Percentiles rank a stretch among this genome's conserved stretches.
Conservation (phyloP, 30 jellyfish, hydroid and myxozoan species). For the Aurelia aurita region DNA sequence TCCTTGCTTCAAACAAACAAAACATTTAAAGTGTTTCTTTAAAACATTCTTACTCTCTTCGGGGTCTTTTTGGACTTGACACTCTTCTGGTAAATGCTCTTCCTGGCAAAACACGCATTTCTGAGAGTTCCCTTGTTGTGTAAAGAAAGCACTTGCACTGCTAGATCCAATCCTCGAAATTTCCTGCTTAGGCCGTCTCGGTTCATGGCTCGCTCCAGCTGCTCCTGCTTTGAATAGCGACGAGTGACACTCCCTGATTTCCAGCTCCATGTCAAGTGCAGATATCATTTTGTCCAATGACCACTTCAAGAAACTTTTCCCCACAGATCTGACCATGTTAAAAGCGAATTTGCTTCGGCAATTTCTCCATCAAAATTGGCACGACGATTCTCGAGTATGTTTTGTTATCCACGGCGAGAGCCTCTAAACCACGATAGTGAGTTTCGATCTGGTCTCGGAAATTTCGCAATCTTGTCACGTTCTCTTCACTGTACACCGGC, state of each 20-base stretch:
- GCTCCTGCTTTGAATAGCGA: slow-evolving; percentile 7
- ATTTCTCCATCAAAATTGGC: slow-evolving; percentile 35
- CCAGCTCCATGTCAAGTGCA: too few species aligned
- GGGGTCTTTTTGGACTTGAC: too few species aligned
- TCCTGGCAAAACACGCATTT: not conserved
- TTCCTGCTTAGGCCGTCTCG: not conserved
- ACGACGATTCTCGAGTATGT: slow-evolving; percentile 31
- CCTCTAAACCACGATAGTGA: slow-evolving; percentile 11
- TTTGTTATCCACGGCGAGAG: slow-evolving; percentile 10
- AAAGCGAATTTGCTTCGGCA: slow-evolving; percentile 10
- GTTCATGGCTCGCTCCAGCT: not conserved
- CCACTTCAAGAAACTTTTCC: slow-evolving; percentile 20
- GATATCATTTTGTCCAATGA: slow-evolving; percentile 23
- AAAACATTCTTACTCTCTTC: too few species aligned
- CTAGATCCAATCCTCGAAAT: not conserved
- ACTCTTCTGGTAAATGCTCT: not conserved
- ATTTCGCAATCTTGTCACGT: slow-evolving; percentile 10
- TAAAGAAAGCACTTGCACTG: not conserved
- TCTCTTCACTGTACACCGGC: too few species aligned
- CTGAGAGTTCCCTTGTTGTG: not conserved
- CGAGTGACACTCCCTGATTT: too few species aligned
- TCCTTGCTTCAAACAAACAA: slow-evolving; percentile 27
- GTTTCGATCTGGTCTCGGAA: slow-evolving; percentile 34
- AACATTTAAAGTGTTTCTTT: too few species aligned
- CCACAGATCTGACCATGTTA: slow-evolving; percentile 3